Conservation (phyloP, 2,888 invertebrate species). For the Craniophora ligustri region DNA sequence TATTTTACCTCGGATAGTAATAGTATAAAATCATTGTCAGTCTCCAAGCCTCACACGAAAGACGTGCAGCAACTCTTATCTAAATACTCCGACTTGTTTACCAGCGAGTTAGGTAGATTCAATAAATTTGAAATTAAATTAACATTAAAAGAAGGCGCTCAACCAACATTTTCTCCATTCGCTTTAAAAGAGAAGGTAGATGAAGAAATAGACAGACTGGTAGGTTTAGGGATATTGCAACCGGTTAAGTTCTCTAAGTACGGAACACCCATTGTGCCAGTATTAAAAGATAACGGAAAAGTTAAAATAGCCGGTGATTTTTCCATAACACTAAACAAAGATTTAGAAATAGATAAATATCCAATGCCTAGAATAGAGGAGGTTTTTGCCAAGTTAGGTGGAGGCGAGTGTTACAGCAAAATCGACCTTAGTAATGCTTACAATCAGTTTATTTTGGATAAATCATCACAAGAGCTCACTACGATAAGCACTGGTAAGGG, state of each 20-base stretch:
- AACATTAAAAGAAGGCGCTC: background rate
- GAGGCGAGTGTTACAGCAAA: constrained; percentile 37
- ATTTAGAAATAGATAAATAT: constrained; percentile 51
- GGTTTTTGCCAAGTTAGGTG: constrained; percentile 45
- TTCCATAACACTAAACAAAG: constrained; percentile 46
- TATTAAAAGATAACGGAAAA: constrained; percentile 4
- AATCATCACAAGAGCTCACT: constrained; percentile 9
- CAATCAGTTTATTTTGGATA: constrained; percentile 35
- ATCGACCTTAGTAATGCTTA: constrained; percentile 47
- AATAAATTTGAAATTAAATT: background rate
- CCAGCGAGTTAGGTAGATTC: background rate
- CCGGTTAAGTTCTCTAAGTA: background rate
- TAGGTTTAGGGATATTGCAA: constrained; percentile 13
- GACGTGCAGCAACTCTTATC: background rate
- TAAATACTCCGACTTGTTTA: background rate
- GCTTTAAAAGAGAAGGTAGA: background rate
- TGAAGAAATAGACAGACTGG: constrained; percentile 4
- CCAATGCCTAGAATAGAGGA: constrained; percentile 49
- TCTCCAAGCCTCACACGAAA: background rate
- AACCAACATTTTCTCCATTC: background rate
- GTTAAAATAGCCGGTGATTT: constrained; percentile 11
- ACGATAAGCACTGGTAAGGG: constrained; percentile 4
- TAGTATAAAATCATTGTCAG: background rate
- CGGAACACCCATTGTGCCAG: background rate
- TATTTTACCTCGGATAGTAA: background rate